Evolutionary conservation across 2,797 vertebrate genomes (phyloP), one percentile per base, ranked within the genome.

Genomic region (Catamblyrhynchus diadema): DNA sequence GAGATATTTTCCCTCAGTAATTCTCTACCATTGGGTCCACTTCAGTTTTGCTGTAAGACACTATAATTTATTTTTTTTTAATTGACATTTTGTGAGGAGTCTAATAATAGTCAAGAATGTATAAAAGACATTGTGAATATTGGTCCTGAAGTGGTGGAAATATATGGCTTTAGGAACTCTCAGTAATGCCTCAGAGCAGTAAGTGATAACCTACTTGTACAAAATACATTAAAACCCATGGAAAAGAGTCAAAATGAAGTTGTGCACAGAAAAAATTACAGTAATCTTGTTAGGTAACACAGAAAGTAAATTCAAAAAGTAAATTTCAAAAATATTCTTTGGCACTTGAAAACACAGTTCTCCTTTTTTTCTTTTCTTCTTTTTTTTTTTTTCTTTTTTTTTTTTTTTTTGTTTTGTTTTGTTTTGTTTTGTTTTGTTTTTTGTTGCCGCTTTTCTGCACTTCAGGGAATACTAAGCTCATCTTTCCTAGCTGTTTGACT

Each of bases 401-500:
- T 50, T 42, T 65, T 11, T 35, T 42, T 57, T 47, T 39, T 66
- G 18, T 22, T 45, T 51, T n/a, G n/a, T n/a, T n/a, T n/a, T n/a
- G n/a, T n/a, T n/a, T n/a, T n/a, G n/a, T n/a, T n/a, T n/a, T n/a
- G n/a, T n/a, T n/a, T n/a, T n/a, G n/a, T n/a, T 71, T 88, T 56
- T 37, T 60, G 41, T 19, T 61, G 45, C 45, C 59, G 50, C 64
- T 67, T 50, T 44, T 64, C 23, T 82, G 42, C 42, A 78, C 35
- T 74, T 92, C 56, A 15, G 32, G 39, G 65, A 86, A 51, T 57
- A 60, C 53, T 62, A 54, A 80, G 27, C 41, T 93, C 67, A 50
- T 80, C 67, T 71, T 83, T 91, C 84, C 56, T 77, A 48, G 64
- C 33, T 57, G 24, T 85, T 91, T 90, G 88, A 90, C 83, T 93